Evolutionary conservation across 2,888 invertebrate genomes (phyloP), one percentile per base, ranked within the genome.

Genomic region (Sympetrum striolatum): DNA sequence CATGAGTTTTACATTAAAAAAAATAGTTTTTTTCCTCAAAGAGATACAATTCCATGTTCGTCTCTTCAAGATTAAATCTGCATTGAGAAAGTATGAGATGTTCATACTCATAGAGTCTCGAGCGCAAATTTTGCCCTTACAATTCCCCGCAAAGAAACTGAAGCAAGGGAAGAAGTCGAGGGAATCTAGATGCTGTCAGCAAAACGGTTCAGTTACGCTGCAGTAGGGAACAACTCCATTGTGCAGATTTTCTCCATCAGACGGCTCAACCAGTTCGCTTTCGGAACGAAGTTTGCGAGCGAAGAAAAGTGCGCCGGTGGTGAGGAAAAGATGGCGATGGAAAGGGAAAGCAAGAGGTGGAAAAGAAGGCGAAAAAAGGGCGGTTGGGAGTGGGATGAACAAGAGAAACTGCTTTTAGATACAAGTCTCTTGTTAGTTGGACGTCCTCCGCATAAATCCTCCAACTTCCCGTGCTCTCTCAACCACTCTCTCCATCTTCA

Each of bases 391-490:
- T 90, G 81, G 80, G 73, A 80, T 64, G 81, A 15, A 53, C 18
- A 22, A 31, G 60, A 35, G 37, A 86, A 60, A 39, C 86, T 81
- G 14, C 90, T 80, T 53, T 79, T 48, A 80, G 86, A 90, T 90
- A 91, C 90, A 90, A 81, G 91, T 90, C 90, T 60, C 90, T 90
- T 80, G 81, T 91, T 91, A 91, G 92, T 91, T 91, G 81, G 91
- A 91, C 91, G 90, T 91, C 90, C 91, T 90, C 91, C 90, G 91
- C 91, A 91, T 91, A 91, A 91, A 64, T 91, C 90, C 82, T 91
- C 53, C 73, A 58, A 80, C 90, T 80, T 90, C 79, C 91, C 90
- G 90, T 90, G 80, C 90, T 25, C 90, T 80, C 90, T 18, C 79
- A 48, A 81, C 91, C 90, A 79, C 53, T 31, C 81, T 60, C 53